phyloP scores from a whole-genome alignment of 2,797 vertebrate genomes.

The Lepus townsendii region DNA sequence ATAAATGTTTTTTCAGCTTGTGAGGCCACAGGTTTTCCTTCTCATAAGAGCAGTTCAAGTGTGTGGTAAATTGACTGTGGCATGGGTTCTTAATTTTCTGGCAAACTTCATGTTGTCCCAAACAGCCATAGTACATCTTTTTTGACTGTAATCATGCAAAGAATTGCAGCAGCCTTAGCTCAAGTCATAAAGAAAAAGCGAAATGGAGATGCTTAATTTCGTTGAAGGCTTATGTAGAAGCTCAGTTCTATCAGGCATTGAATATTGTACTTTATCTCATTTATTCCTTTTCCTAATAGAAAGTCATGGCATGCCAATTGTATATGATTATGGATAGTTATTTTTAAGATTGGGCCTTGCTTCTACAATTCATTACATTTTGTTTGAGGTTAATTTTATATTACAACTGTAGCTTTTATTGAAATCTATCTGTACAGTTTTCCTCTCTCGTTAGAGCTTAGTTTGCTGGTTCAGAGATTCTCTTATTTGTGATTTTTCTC shows the following conservation, averaged over 20 bases:
- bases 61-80: constrained; percentile 66
- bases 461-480: constrained; percentile 65
- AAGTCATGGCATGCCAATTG: constrained; percentile 83
- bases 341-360: constrained; percentile 82
- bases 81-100: constrained; percentile 47
- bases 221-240: constrained; percentile 83
- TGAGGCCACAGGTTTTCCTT: constrained; percentile 30
- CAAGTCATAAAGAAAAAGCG: constrained; percentile 74
- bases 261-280: constrained; percentile 81
- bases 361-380: constrained; percentile 82
- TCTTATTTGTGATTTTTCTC: not conserved
- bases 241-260: constrained; percentile 75
- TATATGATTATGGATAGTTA: constrained; percentile 81
- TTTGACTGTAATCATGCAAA: constrained; percentile 80
- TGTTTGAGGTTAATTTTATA: constrained; percentile 80
- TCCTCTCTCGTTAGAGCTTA: constrained; percentile 52
- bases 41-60: constrained; percentile 18
- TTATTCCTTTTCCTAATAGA: constrained; percentile 80
- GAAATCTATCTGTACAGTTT: constrained; percentile 72
- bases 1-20: constrained; percentile 33
- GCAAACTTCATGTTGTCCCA: constrained; percentile 70
- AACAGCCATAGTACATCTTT: constrained; percentile 72
- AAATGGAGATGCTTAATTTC: constrained; percentile 78
- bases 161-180: constrained; percentile 75
- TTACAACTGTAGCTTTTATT: constrained; percentile 75